These are phyloP conservation scores for Stenopsyche tienmushanensis DNA, from an alignment of 1,140 invertebrate species.

Conservation along the genomic window DNA sequence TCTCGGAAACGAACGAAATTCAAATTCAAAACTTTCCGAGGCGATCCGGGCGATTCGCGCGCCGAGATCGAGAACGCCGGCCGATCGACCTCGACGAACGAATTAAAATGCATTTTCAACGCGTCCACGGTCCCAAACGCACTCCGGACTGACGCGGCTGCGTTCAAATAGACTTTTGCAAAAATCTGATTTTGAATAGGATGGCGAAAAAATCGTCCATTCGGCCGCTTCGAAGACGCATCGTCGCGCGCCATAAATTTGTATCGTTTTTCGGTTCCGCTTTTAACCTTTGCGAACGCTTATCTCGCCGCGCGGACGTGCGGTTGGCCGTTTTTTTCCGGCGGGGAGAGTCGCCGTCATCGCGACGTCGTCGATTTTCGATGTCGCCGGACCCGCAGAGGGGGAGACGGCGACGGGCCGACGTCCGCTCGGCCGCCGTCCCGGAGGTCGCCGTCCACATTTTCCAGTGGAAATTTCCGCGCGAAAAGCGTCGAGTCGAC, in stretches of 20 bases:
- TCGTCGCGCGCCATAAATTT: neutral
- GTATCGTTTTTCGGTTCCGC: neutral
- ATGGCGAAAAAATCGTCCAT: too few species aligned
- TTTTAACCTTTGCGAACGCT: slow-evolving; percentile 1
- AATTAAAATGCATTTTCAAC: too few species aligned
- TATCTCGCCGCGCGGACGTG: neutral
- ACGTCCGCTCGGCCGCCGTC: too few species aligned
- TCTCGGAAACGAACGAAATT: neutral
- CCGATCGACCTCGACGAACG: too few species aligned
- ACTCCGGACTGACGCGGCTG: neutral
- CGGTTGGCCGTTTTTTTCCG: neutral
- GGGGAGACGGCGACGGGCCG: too few species aligned
- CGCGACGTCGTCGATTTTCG: neutral
- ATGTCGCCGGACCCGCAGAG: too few species aligned
- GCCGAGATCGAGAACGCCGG: neutral
- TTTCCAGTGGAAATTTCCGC: slow-evolving; percentile 21
- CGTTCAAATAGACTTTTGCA: too few species aligned
- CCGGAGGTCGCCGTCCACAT: neutral
- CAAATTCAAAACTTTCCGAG: neutral
- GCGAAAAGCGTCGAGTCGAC: slow-evolving; percentile 3
- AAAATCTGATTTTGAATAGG: too few species aligned
- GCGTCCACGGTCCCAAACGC: neutral
- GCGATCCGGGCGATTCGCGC: neutral
- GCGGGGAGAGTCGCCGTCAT: too few species aligned
- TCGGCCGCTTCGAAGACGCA: too few species aligned